These are phyloP conservation scores for Drosophila eohydei DNA, from an alignment of 2,888 invertebrate species.

Conservation along the genomic window DNA sequence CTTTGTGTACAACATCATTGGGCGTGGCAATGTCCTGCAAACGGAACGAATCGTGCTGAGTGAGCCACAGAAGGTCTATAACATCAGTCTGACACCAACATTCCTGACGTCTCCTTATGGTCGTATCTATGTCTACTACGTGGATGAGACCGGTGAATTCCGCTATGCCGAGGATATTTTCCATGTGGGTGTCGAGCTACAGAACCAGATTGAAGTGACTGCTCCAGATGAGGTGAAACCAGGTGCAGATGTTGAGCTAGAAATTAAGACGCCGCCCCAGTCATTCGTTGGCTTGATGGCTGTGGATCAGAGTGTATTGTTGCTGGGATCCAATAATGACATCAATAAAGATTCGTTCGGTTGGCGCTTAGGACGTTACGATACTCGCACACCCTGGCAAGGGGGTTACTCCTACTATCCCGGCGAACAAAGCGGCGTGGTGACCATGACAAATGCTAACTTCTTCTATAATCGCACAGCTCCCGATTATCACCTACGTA, in stretches of 20 bases:
- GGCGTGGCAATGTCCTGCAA: constrained; percentile 92
- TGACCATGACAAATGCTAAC: constrained; percentile 84
- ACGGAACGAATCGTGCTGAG: constrained; percentile 89
- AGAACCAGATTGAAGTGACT: constrained; percentile 88
- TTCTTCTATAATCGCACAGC: constrained; percentile 80
- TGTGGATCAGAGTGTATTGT: constrained; percentile 92
- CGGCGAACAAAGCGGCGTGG: constrained; percentile 78
- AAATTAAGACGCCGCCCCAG: constrained; percentile 92
- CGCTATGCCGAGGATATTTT: constrained; percentile 94
- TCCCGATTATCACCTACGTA: constrained; percentile 49
- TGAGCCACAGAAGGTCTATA: constrained; percentile 85
- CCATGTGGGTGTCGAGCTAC: constrained; percentile 90
- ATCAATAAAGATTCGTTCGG: constrained; percentile 86
- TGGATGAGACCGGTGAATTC: constrained; percentile 90
- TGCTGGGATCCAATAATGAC: constrained; percentile 88
- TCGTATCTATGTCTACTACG: constrained; percentile 92
- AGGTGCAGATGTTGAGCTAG: constrained; percentile 91
- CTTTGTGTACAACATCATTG: constrained; percentile 91
- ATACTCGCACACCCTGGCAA: constrained; percentile 85
- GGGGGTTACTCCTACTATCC: constrained; percentile 82
- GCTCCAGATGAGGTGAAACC: constrained; percentile 90
- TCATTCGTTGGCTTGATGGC: constrained; percentile 95
- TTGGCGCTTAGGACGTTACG: constrained; percentile 88
- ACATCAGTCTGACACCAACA: constrained; percentile 89
- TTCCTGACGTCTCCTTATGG: constrained; percentile 93